A percentile compares a stretch with the other conserved stretches of the same genome.
These are phyloP conservation scores for Telmatochromis sp. DNA, from an alignment of 2,113 vertebrate species.

Conservation along the genomic window DNA sequence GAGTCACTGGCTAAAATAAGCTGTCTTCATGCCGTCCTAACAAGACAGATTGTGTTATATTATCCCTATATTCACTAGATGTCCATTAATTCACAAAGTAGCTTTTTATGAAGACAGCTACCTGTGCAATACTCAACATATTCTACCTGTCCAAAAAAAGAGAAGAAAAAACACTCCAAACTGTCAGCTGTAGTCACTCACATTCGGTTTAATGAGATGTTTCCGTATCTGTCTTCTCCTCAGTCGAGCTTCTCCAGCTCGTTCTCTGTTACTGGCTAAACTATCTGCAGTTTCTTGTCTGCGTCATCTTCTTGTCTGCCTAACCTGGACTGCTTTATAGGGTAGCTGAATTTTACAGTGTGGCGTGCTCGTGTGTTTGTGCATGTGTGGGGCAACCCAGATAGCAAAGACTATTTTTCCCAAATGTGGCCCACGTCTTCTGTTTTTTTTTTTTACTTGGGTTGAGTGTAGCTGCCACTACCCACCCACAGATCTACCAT, in stretches of 20 bases:
- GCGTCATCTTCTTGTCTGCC: neutral
- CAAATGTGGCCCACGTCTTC: neutral
- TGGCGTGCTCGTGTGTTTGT: neutral
- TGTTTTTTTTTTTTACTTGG: neutral
- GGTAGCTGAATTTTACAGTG: neutral
- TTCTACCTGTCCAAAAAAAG: neutral
- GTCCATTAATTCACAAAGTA: neutral
- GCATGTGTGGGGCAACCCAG: neutral
- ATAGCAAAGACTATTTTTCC: neutral
- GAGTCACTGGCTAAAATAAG: neutral
- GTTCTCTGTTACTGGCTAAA: neutral
- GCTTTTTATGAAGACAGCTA: neutral
- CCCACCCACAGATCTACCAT: neutral
- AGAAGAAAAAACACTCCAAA: neutral
- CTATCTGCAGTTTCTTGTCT: neutral
- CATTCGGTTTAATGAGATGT: constrained; percentile 22
- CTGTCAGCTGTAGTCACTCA: neutral
- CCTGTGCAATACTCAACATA: neutral
- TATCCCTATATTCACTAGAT: neutral
- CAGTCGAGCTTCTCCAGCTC: neutral
- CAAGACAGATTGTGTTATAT: neutral
- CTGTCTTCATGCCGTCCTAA: neutral
- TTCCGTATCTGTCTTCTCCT: neutral
- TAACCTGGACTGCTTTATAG: neutral
- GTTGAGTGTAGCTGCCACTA: neutral